Conservation (phyloP, 2,113 vertebrate genomes). For the Lonchura striata region DNA sequence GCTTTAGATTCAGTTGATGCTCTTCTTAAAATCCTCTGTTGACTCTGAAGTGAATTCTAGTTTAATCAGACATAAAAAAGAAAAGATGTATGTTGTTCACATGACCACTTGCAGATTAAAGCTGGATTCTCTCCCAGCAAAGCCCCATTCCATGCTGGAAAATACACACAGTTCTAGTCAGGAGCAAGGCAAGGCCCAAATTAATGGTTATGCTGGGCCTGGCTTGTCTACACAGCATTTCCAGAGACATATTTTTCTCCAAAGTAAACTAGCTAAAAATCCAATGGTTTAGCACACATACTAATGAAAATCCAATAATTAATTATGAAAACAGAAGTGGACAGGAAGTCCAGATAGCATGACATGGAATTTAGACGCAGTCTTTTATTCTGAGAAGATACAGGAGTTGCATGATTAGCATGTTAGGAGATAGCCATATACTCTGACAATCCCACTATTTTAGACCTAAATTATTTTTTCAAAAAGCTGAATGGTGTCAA, state of each 20-base stretch:
- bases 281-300: neutral
- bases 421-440: neutral
- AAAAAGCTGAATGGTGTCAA: neutral
- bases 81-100: neutral
- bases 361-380: neutral
- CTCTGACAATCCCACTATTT: neutral
- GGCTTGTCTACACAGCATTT: neutral
- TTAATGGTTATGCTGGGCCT: neutral
- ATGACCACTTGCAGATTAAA: neutral
- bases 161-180: neutral
- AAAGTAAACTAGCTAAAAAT: neutral
- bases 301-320: neutral
- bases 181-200: neutral
- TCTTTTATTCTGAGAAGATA: neutral
- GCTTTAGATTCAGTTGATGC: neutral
- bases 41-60: neutral
- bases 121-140: neutral
- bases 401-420: fast-evolving
- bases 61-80: neutral
- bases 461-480: neutral
- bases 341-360: neutral
- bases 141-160: neutral
- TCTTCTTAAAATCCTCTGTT: neutral
- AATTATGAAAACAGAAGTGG: neutral
- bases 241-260: neutral